These are phyloP conservation scores for Papilio glaucus DNA, from an alignment of 1,140 invertebrate species.

Conservation along the genomic window DNA sequence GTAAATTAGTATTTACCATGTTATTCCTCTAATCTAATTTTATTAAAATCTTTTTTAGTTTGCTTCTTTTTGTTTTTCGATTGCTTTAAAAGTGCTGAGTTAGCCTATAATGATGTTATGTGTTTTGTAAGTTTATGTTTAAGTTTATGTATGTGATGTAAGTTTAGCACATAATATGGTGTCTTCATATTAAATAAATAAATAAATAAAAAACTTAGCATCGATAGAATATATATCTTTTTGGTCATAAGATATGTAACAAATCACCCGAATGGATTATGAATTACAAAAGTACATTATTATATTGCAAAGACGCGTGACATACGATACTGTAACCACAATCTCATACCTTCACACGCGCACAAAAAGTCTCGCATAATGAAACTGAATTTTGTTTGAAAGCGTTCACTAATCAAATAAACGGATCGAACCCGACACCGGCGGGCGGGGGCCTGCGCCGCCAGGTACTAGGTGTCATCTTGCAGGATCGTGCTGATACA, in stretches of 20 bases:
- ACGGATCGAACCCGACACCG: slow-evolving; percentile 53
- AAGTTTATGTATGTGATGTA: too few species aligned
- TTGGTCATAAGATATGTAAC: background rate
- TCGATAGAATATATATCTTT: background rate
- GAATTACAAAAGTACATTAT: background rate
- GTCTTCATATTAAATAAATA: too few species aligned
- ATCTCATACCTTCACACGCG: slow-evolving; percentile 46
- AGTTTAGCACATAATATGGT: too few species aligned
- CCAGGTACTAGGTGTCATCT: slow-evolving; percentile 56
- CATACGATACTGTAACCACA: slow-evolving; percentile 42
- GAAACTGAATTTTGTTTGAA: slow-evolving; percentile 55
- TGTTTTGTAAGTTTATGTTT: too few species aligned
- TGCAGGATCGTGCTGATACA: slow-evolving; percentile 29
- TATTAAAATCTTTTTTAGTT: too few species aligned
- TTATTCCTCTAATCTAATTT: too few species aligned
- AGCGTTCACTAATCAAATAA: slow-evolving; percentile 53
- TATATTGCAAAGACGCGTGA: slow-evolving; percentile 28
- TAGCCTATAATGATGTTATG: too few species aligned
- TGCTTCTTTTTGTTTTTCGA: too few species aligned
- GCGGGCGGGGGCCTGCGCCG: slow-evolving; percentile 45
- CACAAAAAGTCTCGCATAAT: slow-evolving; percentile 17
- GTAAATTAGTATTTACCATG: too few species aligned
- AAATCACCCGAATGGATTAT: background rate
- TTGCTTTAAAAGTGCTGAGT: too few species aligned
- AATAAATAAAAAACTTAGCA: too few species aligned